Evolutionary conservation across 2,113 vertebrate species (phyloP), one percentile per base, ranked within the genome.

Genomic region (Triplophysa rosa): DNA sequence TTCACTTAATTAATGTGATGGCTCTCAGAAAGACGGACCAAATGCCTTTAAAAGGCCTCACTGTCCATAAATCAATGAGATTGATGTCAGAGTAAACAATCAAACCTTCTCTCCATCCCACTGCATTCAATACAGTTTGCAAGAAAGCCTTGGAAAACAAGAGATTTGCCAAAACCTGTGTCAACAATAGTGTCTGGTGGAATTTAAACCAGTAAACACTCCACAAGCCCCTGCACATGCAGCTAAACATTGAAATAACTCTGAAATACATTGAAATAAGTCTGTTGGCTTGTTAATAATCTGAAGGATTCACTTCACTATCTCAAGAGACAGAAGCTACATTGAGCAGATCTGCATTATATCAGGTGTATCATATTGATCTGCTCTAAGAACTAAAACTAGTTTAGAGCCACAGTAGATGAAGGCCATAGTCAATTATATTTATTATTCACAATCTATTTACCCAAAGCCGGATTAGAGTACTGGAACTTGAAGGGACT

Each of bases 51-150:
- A 68, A 70, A 70, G 23, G 33, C 29, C 23, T 33, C 4, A 19
- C n/a, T 82, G 29, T 33, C 17, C 6, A 21, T 45, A 70, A 70
- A 77, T 70, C 80, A 70, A 77, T 81, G 45, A 45, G 33, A 71
- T 33, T 29, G 13, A 63, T 81, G 73, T 65, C 47, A 56, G 47
- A 26, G 68, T 70, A 47, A 82, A 77, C 49, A 77, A 65, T 65
- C 10, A 56, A 47, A 47, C 58, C 33, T 23, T 7, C 17, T 65
- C 17, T 69, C 56, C 40, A 16, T 56, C 23, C 24, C 58, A 40
- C 3, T 16, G 19, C 23, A 75, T 23, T 56, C 66, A 63, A 63
- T 54, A 61, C n/a, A 24, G 56, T 52, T 77, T 19, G 17, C 24
- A 19, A 19, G 42, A 37, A 26, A 19, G 13, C 14, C 10, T 68